These are phyloP conservation scores for Clarias magur DNA, from an alignment of 2,113 vertebrate genomes.

Conservation along the genomic window DNA sequence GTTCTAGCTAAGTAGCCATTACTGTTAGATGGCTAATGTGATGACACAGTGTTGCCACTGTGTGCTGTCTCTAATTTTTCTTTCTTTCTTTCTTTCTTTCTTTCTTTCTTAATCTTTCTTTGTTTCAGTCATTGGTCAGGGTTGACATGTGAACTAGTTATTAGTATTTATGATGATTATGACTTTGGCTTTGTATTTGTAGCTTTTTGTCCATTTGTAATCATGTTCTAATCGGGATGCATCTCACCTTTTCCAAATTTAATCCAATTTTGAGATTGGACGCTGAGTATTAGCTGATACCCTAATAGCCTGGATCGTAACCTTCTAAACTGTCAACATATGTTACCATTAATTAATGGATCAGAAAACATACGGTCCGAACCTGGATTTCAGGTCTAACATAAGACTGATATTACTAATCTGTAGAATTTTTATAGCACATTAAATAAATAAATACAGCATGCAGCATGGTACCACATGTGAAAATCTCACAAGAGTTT, in stretches of 20 bases:
- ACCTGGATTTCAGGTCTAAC: too few relatives aligned
- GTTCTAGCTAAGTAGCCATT: background rate
- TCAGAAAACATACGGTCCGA: background rate
- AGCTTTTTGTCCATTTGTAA: background rate
- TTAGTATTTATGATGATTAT: background rate
- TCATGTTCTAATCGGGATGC: background rate
- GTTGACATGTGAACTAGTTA: background rate
- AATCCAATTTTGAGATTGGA: background rate
- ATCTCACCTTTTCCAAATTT: background rate
- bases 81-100: background rate
- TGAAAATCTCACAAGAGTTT: background rate
- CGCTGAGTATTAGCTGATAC: background rate
- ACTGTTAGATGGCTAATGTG: background rate
- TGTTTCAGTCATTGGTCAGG: too few relatives aligned
- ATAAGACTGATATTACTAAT: background rate
- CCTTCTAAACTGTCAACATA: background rate
- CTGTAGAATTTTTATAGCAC: background rate
- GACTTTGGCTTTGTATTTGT: background rate
- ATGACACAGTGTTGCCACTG: background rate
- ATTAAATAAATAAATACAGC: background rate
- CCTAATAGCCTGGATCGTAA: background rate
- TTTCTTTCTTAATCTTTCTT: background rate
- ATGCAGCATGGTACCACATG: background rate
- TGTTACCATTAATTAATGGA: background rate
- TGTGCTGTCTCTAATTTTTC: too few relatives aligned